Base-by-base conservation (phyloP, 2,888 invertebrate genomes). In the Dicycla oo region DNA sequence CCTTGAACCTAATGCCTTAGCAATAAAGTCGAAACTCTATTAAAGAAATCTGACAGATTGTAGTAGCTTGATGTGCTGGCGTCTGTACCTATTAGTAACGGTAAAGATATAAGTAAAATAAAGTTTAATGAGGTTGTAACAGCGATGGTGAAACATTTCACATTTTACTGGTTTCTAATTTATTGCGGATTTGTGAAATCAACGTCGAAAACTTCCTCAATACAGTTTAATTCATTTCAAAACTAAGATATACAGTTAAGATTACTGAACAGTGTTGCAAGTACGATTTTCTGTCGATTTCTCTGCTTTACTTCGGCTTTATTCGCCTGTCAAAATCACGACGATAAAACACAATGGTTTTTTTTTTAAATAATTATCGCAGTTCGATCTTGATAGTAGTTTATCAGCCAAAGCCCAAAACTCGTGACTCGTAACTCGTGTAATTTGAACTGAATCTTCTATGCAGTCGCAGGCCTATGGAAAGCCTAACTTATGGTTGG, bases 161-260 rank as follows among this genome's bases (percentile, higher is more conserved):
- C 10, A 68, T n/a, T 47, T 38, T 26, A 40, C 11, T 56, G 15
- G 56, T 47, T 69, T 51, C 23, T 20, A 53, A 13, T 64, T 57
- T 69, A 38, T 69, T 69, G 45, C 8, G n/a, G n/a, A 47, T 56
- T 56, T 65, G 40, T 53, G 57, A 45, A 69, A 71, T 71, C 20
- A 49, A 69, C 30, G 15, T 40, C 20, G 26, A 57, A 69, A 23
- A 58, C 18, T 69, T 69, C 71, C 69, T 69, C 45, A 71, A 60
- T 60, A 68, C 51, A 34, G 18, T 26, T 53, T n/a, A 53, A 53
- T 26, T 1, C 3, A 69, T 69, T 69, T 18, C 15, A 38, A 58
- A 51, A 69, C 20, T 45, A 45, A 18, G 47, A 40, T 51, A 15
- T 4, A 47, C 7, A 20, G 49, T 26, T 30, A 40, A n/a, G 20